phyloP scores from a whole-genome alignment of 30 jellyfish, hydroid and myxozoan species.

The Rhopilema esculentum region DNA sequence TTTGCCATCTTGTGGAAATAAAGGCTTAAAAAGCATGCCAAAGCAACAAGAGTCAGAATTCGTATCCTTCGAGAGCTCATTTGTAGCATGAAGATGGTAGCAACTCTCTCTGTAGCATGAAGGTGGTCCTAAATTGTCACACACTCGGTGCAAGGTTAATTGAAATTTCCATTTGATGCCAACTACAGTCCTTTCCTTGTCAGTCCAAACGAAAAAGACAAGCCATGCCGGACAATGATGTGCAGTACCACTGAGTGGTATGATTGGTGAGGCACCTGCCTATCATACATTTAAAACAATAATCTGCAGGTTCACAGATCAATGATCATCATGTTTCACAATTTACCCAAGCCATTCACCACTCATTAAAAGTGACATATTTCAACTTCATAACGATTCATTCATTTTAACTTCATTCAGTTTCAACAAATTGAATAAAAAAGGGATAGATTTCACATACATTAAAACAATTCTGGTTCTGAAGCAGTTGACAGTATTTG shows the following conservation, averaged over 20 bases:
- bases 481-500: too few relatives aligned
- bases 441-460: too few relatives aligned
- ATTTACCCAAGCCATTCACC: neutral
- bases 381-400: too few relatives aligned
- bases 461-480: too few relatives aligned
- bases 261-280: neutral
- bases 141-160: neutral
- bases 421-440: too few relatives aligned
- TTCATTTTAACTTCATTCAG: too few relatives aligned
- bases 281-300: slow-evolving; percentile 2
- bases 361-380: too few relatives aligned
- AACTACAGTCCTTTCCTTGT: neutral
- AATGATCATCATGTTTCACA: slow-evolving; percentile 8
- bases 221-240: neutral
- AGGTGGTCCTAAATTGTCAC: neutral
- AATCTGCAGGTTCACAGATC: slow-evolving; percentile 20
- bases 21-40: slow-evolving; percentile 31
- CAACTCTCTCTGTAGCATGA: too few relatives aligned
- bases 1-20: slow-evolving; percentile 21
- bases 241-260: neutral
- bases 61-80: slow-evolving; percentile 6
- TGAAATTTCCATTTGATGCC: neutral
- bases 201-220: neutral
- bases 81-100: neutral
- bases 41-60: neutral